These are phyloP conservation scores for Paragorgia papillata DNA, from an alignment of 92 coral and sea anemone genomes.

Conservation along the genomic window DNA sequence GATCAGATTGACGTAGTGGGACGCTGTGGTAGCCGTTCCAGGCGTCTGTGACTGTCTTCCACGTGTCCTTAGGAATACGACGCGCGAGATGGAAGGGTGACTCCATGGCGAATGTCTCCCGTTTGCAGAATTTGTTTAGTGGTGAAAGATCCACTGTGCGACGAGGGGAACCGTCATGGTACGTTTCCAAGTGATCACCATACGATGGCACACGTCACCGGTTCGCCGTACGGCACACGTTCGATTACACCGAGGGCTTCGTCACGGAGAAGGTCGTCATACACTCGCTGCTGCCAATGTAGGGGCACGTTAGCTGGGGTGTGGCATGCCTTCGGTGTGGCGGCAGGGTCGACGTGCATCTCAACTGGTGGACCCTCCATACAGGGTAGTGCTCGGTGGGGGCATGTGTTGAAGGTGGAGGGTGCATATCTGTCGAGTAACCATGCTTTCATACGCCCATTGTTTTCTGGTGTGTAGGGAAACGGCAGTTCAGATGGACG, in stretches of 20 bases:
- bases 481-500: constrained; percentile 49
- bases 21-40: constrained; percentile 73
- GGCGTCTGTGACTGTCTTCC: constrained; percentile 71
- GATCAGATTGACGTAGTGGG: constrained; percentile 59
- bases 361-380: constrained; percentile 49
- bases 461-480: constrained; percentile 37
- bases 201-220: constrained; percentile 67
- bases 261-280: constrained; percentile 48
- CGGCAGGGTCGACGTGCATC: constrained; percentile 39
- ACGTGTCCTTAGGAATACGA: constrained; percentile 60
- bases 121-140: constrained; percentile 62
- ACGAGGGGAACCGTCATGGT: constrained; percentile 68
- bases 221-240: constrained; percentile 64
- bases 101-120: constrained; percentile 65
- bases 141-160: constrained; percentile 67
- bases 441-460: constrained; percentile 51
- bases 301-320: constrained; percentile 55
- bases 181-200: constrained; percentile 60
- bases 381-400: constrained; percentile 51
- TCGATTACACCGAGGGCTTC: constrained; percentile 57
- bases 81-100: constrained; percentile 67
- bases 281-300: constrained; percentile 54
- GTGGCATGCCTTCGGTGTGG: constrained; percentile 68
- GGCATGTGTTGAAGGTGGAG: constrained; percentile 66
- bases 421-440: constrained; percentile 47